A percentile compares a stretch with the other conserved stretches of the same genome.
Conservation (phyloP, 1,140 invertebrate genomes). For the Chrysoperla carnea region DNA sequence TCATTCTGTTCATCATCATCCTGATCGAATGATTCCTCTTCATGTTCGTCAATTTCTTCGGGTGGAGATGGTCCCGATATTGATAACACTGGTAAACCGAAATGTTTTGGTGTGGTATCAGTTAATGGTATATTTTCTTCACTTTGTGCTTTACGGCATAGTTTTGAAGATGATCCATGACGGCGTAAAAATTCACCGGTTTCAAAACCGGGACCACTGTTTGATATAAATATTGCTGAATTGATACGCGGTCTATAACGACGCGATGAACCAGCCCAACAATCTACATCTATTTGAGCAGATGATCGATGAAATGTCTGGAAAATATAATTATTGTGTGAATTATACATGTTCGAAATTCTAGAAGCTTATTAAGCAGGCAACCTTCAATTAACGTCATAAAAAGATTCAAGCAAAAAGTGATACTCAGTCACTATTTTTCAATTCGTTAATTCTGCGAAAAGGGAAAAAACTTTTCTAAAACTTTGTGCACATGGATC, state of each 20-base stretch:
- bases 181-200: constrained; percentile 55
- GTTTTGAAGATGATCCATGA: constrained; percentile 55
- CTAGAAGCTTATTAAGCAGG: too few species aligned
- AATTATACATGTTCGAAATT: too few species aligned
- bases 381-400: too few species aligned
- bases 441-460: too few species aligned
- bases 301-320: constrained; percentile 53
- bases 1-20: constrained; percentile 17
- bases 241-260: constrained; percentile 51
- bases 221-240: constrained; percentile 53
- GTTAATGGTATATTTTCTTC: constrained; percentile 42
- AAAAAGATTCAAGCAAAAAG: too few species aligned
- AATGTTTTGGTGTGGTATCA: constrained; percentile 28
- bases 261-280: constrained; percentile 24
- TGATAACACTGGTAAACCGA: constrained; percentile 53
- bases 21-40: constrained; percentile 20
- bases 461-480: too few species aligned
- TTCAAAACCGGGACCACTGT: constrained; percentile 54
- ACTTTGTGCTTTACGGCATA: constrained; percentile 60
- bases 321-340: constrained; percentile 11
- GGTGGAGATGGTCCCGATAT: constrained; percentile 61
- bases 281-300: constrained; percentile 34
- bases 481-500: too few species aligned
- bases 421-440: too few species aligned
- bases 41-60: constrained; percentile 26